Evolutionary conservation across 2,888 invertebrate species (phyloP).

Genomic region (Sinotaia quadrata): DNA sequence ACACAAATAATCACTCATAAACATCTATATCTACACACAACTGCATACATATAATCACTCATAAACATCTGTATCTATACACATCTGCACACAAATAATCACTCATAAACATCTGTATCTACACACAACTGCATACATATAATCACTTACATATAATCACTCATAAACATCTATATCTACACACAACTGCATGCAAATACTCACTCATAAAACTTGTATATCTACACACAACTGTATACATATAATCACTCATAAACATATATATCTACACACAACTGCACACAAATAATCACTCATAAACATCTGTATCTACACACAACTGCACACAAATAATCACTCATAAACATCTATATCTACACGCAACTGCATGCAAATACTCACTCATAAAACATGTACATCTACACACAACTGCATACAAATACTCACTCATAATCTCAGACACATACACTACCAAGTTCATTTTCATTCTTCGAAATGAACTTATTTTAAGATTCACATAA

Average conservation of each 20-base stretch:
- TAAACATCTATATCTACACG: background rate
- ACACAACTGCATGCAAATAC: background rate
- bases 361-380: background rate
- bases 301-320: background rate
- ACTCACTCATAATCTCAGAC: too few species aligned
- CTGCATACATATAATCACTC: too few species aligned
- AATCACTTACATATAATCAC: background rate
- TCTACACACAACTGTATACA: background rate
- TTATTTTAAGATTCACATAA: too few species aligned
- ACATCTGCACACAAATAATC: too few species aligned
- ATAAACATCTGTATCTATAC: too few species aligned
- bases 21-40: too few species aligned
- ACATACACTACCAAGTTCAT: background rate
- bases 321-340: background rate
- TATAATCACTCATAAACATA: conserved; percentile 4
- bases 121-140: background rate
- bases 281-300: conserved; percentile 11
- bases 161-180: background rate
- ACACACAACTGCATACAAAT: too few species aligned
- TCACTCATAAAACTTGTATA: background rate
- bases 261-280: background rate
- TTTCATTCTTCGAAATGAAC: too few species aligned
- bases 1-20: too few species aligned
- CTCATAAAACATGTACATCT: background rate
- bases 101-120: background rate